Base-by-base conservation (phyloP, 2,888 invertebrate genomes). In the Dryomyza anilis region DNA sequence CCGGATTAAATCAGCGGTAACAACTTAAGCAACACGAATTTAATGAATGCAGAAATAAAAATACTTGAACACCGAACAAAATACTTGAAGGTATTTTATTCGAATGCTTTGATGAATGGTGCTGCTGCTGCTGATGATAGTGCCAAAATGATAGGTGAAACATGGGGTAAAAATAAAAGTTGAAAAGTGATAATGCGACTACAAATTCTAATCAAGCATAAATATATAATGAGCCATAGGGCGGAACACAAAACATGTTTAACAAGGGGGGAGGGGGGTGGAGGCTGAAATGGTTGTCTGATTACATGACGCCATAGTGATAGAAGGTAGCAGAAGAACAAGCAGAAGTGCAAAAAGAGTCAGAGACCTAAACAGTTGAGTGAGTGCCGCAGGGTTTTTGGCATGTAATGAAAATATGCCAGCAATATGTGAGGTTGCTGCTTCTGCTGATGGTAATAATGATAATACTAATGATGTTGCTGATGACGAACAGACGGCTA, bases 161-260 rank as follows among this genome's bases (percentile, higher is more conserved):
- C n/a, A 48, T 16, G 21, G 23, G 48, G 3, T 23, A 48, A 25
- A 50, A 50, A 25, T 50, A 25, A 25, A 25, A n/a, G n/a, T n/a
- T n/a, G n/a, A n/a, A n/a, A n/a, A n/a, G n/a, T n/a, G 39, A 39
- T n/a, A 39, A 39, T 25, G 50, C 16, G 48, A 14, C 33, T 48
- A n/a, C 21, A 59, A 48, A 59, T 59, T 59, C 48, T 27, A 59
- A 48, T 59, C 59, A 59, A 59, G 48, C 59, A 23, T 46, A 59
- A 59, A 46, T 30, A 46, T 46, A 48, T 59, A 59, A 46, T 27
- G 46, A 48, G 59, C 23, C 30, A 46, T 30, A 19, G 29, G 29
- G 30, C 12, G 19, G 30, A 55, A 25, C 50, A 50, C 50, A 50
- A 50, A 25, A 25, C 25, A 25, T 23, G 7, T 25, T 14, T n/a